phyloP scores from a whole-genome alignment of 35 echinoderm and acorn worm genomes.

The Hemicentrotus pulcherrimus region DNA sequence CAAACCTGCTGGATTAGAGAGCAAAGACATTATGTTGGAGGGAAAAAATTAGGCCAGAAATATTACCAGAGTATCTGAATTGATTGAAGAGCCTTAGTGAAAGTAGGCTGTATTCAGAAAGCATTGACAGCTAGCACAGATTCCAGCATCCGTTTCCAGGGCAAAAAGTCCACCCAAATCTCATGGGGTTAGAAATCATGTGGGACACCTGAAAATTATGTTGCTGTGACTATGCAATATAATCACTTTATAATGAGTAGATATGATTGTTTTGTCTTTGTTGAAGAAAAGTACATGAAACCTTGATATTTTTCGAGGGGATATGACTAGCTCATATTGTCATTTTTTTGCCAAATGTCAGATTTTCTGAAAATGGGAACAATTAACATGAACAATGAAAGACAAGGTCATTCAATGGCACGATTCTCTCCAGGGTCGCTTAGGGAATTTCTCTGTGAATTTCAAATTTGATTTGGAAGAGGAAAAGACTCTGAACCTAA shows the following conservation, averaged over 20 bases:
- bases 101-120: not conserved
- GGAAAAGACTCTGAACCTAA: not conserved
- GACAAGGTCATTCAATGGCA: not conserved
- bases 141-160: not conserved
- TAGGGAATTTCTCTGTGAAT: not conserved
- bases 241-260: not conserved
- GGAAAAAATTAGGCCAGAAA: not conserved
- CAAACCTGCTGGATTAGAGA: not conserved
- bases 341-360: not conserved
- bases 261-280: not conserved
- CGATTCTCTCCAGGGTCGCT: not conserved
- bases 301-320: not conserved
- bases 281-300: not conserved
- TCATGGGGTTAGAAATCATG: not conserved
- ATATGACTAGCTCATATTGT: not conserved
- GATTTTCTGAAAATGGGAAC: not conserved
- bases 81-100: slow-evolving; percentile 2
- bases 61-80: not conserved
- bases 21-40: not conserved
- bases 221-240: not conserved
- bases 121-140: slow-evolving; percentile 1
- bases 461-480: not conserved
- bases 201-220: not conserved
- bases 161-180: not conserved
- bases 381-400: not conserved